Conservation (phyloP, 2,888 invertebrate genomes). For the Amphipyra tragopoginis region DNA sequence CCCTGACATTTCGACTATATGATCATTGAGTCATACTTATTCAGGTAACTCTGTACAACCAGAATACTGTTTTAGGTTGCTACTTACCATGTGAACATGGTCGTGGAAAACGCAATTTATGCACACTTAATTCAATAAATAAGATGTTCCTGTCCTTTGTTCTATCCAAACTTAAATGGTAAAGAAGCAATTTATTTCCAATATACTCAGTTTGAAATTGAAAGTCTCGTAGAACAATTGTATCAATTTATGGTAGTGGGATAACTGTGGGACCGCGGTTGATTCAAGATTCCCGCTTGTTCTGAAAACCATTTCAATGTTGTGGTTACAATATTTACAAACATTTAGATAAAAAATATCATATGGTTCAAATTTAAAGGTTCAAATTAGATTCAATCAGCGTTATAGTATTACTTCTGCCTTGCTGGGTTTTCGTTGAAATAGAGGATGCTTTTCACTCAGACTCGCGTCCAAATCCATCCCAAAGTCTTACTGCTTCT, state of each 20-base stretch:
- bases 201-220: slow-evolving; percentile 62
- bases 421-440: no score
- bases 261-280: slow-evolving; percentile 83
- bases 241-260: slow-evolving; percentile 67
- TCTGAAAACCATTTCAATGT: slow-evolving; percentile 61
- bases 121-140: slow-evolving; percentile 49
- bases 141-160: slow-evolving; percentile 53
- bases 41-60: no score
- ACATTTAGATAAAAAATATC: slow-evolving; percentile 25
- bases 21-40: no score
- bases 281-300: slow-evolving; percentile 74
- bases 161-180: slow-evolving; percentile 48
- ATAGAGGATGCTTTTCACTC: no score
- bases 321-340: slow-evolving; percentile 69
- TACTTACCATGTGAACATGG: slow-evolving; percentile 33
- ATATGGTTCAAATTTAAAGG: not conserved
- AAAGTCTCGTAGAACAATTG: slow-evolving; percentile 65
- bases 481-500: not conserved
- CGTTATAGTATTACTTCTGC: not conserved
- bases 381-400: not conserved
- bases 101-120: slow-evolving; percentile 43
- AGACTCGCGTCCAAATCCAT: no score
- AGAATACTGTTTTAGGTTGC: slow-evolving; percentile 6
- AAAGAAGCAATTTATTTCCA: slow-evolving; percentile 59
- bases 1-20: no score